phyloP scores from a whole-genome alignment of 1,140 invertebrate species.

The Mya arenaria region DNA sequence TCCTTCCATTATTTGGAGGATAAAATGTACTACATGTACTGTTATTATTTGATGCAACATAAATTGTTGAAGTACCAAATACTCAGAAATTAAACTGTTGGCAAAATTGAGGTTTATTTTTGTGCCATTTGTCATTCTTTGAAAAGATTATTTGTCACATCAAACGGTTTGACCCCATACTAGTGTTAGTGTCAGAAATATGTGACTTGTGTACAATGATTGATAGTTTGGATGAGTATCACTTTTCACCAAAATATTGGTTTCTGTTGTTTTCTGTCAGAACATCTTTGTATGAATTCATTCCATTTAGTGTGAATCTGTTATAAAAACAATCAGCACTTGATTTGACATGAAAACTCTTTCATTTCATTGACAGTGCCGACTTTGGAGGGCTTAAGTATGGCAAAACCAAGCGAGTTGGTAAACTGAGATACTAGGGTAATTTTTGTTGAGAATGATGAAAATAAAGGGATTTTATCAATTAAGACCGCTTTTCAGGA shows the following conservation, averaged over 20 bases:
- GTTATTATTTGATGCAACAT: no score
- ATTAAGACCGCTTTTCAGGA: not conserved
- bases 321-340: constrained; percentile 19
- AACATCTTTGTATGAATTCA: constrained; percentile 5
- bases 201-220: not conserved
- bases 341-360: constrained; percentile 37
- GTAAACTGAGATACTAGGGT: not conserved
- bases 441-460: not conserved
- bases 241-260: no score
- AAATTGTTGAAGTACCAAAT: no score
- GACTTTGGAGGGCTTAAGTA: constrained; percentile 4
- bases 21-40: no score
- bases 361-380: constrained; percentile 10
- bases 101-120: no score
- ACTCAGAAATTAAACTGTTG: no score
- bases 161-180: no score
- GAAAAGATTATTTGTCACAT: no score
- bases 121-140: no score
- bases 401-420: not conserved
- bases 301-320: constrained; percentile 1
- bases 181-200: no score
- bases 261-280: no score
- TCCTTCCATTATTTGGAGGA: no score
- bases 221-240: constrained; percentile 4
- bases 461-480: not conserved